These are phyloP conservation scores for Eucera pruinosa DNA, from an alignment of 2,888 invertebrate species.

Conservation along the genomic window DNA sequence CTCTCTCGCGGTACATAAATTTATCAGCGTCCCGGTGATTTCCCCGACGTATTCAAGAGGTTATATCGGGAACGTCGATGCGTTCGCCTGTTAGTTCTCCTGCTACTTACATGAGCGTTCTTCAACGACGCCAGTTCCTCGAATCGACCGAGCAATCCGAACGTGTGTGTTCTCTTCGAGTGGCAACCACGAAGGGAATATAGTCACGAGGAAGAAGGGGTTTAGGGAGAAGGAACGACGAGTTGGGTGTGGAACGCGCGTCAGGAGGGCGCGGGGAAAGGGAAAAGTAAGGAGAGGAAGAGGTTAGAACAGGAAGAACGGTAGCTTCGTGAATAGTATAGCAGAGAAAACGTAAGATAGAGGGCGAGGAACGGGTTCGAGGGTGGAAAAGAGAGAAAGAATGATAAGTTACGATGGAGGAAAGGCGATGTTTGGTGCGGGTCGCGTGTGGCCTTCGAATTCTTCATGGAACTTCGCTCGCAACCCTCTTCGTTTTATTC, in stretches of 20 bases:
- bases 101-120: slow-evolving; percentile 25
- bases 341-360: slow-evolving; percentile 20
- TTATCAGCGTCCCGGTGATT: slow-evolving; percentile 41
- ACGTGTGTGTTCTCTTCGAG: slow-evolving; percentile 15
- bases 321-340: slow-evolving; percentile 18
- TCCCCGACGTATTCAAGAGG: slow-evolving; percentile 45
- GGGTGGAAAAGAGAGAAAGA: slow-evolving; percentile 1
- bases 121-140: slow-evolving; percentile 18
- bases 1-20: slow-evolving; percentile 39
- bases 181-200: slow-evolving; percentile 21
- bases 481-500: slow-evolving; percentile 48
- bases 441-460: slow-evolving; percentile 66
- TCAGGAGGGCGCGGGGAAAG: background rate
- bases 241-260: slow-evolving; percentile 21
- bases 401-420: slow-evolving; percentile 12
- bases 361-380: background rate
- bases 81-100: slow-evolving; percentile 31
- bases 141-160: slow-evolving; percentile 52
- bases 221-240: background rate
- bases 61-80: slow-evolving; percentile 49
- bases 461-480: slow-evolving; percentile 55
- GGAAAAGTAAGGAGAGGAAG: background rate
- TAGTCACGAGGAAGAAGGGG: slow-evolving; percentile 1
- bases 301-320: slow-evolving; percentile 16
- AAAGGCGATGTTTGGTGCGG: slow-evolving; percentile 28